Evolutionary conservation across 2,888 invertebrate genomes (phyloP), one percentile per base, ranked within the genome.

Genomic region (Rhogogaster chlorosoma): DNA sequence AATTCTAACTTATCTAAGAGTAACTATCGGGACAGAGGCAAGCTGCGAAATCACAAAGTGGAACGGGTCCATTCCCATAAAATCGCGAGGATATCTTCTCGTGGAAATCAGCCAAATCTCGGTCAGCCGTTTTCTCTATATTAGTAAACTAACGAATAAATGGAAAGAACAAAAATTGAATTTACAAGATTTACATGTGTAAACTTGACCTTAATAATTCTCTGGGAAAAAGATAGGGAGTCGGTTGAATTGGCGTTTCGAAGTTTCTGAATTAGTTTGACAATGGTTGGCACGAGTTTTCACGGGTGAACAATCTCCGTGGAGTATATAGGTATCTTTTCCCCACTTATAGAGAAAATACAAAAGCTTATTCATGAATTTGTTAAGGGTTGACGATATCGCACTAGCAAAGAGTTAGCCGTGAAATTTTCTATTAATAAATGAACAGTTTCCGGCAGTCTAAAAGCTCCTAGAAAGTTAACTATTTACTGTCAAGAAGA

Each of bases 391-490:
- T 67, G 67, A 67, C 32, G 67, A 67, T 32, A 32, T 32, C 29
- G 15, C 18, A 32, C 67, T 67, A 15, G 67, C 67, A 15, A 67
- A 67, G 67, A 67, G 67, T 32, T 67, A 32, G 15, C 67, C 32
- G 32, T 67, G 67, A 67, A 67, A 67, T 32, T 67, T 67, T 18
- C 67, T 18, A 32, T 73, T 73, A 73, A 73, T 73, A 73, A 73
- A 73, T 73, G 42, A 73, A 42, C 73, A 73, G 38, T 42, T 73
- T 73, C 73, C 73, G 73, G 73, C 1, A 73, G 73, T 73, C 73
- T 73, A 7, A 73, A 42, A 73, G 73, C 73, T 73, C 42, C 42
- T 38, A 42, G 42, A 29, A 38, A 73, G 73, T 73, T 42, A 73
- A 73, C 73, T 73, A 73, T 42, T 73, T 73, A 73, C 73, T 42